Conservation (phyloP, 2,888 invertebrate species). For the Hipparchia sbordonii region DNA sequence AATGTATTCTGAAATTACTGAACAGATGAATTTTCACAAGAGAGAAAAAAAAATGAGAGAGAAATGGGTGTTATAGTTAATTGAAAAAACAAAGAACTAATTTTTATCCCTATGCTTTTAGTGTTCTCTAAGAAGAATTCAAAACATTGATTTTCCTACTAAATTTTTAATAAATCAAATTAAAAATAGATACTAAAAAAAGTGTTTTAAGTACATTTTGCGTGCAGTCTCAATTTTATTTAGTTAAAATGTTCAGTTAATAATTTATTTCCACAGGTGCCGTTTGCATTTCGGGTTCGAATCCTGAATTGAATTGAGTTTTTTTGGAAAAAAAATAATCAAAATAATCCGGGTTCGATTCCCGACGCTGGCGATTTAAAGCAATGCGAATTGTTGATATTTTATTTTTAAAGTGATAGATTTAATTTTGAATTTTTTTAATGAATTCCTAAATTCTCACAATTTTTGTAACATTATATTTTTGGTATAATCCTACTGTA, state of each 20-base stretch:
- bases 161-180: not conserved
- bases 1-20: no score
- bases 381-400: slow-evolving; percentile 20
- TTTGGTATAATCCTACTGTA: slow-evolving; percentile 8
- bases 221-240: not conserved
- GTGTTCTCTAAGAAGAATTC: not conserved
- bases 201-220: not conserved
- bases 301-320: slow-evolving; percentile 13
- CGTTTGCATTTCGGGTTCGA: slow-evolving; percentile 26
- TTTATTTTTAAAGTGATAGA: slow-evolving; percentile 1
- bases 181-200: not conserved
- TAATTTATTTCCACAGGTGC: not conserved
- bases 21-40: no score
- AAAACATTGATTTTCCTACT: not conserved
- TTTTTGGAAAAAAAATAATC: not conserved
- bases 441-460: not conserved
- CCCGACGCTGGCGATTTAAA: slow-evolving; percentile 13
- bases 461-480: not conserved
- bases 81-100: not conserved
- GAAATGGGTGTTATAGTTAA: not conserved
- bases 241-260: not conserved
- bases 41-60: not conserved
- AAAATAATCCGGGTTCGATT: slow-evolving; percentile 27
- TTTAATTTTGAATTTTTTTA: slow-evolving; percentile 10
- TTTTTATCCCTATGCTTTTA: not conserved